Evolutionary conservation across 2,888 invertebrate genomes (phyloP).

Genomic region (Nephrotoma guestfalica): DNA sequence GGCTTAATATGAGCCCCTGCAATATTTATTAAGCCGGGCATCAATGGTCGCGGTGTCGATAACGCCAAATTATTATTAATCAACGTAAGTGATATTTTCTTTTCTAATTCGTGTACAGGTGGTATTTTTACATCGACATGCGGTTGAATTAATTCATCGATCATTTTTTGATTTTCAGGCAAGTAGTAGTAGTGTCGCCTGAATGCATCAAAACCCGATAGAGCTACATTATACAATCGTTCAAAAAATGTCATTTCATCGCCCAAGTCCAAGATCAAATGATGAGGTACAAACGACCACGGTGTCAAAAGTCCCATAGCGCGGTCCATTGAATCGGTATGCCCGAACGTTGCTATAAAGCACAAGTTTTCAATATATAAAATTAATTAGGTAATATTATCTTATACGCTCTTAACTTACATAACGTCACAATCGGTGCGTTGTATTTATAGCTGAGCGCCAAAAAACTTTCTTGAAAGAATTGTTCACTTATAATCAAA

Average conservation of each 20-base stretch:
- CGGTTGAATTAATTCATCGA: constrained; percentile 3
- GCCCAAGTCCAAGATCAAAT: constrained; percentile 22
- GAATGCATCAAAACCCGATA: constrained; percentile 23
- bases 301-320: constrained; percentile 30
- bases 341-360: constrained; percentile 26
- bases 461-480: constrained; percentile 33
- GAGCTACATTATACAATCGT: constrained; percentile 27
- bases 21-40: constrained; percentile 27
- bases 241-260: constrained; percentile 31
- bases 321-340: constrained; percentile 31
- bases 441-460: constrained; percentile 32
- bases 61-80: constrained; percentile 37
- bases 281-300: constrained; percentile 28
- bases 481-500: constrained; percentile 31
- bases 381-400: too few relatives aligned
- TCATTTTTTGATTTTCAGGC: constrained; percentile 24
- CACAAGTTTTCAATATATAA: not conserved
- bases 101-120: constrained; percentile 32
- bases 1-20: constrained; percentile 29
- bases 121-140: constrained; percentile 23
- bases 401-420: not conserved
- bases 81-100: constrained; percentile 34
- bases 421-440: constrained; percentile 28
- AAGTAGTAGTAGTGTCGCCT: constrained; percentile 26
- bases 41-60: constrained; percentile 33